Evolutionary conservation across 1,140 invertebrate species (phyloP).

Genomic region (Bombus vancouverensis): DNA sequence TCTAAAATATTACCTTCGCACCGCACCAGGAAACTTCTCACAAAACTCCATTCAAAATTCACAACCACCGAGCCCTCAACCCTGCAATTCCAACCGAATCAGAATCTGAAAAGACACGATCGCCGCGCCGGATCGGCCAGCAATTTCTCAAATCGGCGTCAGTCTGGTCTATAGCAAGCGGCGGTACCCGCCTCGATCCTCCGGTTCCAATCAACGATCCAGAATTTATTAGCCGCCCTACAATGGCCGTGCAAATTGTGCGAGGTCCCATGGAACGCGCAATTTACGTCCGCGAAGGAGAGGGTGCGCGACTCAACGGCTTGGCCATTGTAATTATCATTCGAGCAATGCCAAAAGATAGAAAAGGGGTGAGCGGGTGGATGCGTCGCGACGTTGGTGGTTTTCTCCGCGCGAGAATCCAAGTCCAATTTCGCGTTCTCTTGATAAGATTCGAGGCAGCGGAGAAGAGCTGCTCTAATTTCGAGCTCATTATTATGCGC

Average conservation of each 20-base stretch:
- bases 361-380: too few relatives aligned
- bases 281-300: conserved; percentile 29
- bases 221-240: conserved; percentile 41
- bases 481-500: conserved; percentile 47
- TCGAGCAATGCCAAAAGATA: not conserved
- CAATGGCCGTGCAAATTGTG: conserved; percentile 36
- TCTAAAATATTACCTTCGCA: not conserved
- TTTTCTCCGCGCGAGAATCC: conserved; percentile 26
- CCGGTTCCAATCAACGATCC: conserved; percentile 23
- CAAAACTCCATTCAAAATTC: not conserved
- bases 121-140: not conserved
- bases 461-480: conserved; percentile 38
- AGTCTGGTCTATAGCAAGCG: not conserved
- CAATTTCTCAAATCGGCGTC: conserved; percentile 15
- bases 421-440: conserved; percentile 37
- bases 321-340: conserved; percentile 27
- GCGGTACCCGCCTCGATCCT: not conserved
- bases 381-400: not conserved
- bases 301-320: not conserved
- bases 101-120: not conserved
- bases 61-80: not conserved
- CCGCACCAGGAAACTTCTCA: not conserved
- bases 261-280: conserved; percentile 19
- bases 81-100: not conserved
- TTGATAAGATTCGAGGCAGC: conserved; percentile 38